phyloP scores from a whole-genome alignment of 2,797 vertebrate genomes.

The Cirrhinus molitorella region DNA sequence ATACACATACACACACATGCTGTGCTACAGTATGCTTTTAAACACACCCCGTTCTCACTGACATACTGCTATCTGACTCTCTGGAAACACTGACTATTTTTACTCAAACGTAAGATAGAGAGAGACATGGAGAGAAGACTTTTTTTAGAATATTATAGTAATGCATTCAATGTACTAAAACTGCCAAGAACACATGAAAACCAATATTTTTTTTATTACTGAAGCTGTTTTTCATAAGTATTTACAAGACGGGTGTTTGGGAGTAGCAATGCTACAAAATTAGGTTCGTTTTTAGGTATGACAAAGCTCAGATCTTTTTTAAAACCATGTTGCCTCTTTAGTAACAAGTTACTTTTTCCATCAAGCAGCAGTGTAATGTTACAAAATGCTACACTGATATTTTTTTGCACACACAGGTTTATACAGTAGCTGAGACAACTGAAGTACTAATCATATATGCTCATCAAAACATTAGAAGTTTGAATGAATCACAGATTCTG shows the following conservation, averaged over 20 bases:
- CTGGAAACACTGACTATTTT: slow-evolving; percentile 34
- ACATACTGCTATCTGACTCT: slow-evolving; percentile 30
- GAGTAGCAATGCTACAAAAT: neutral
- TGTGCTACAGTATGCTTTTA: neutral
- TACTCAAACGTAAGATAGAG: neutral
- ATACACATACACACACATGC: neutral
- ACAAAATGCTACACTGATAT: neutral
- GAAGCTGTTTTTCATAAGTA: neutral
- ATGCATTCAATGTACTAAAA: neutral
- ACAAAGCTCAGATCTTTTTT: neutral
- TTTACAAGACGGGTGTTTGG: neutral
- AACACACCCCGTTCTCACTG: neutral
- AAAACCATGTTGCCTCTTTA: neutral
- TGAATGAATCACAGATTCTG: no score
- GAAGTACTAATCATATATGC: no score
- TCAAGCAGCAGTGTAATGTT: neutral
- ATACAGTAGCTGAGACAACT: no score
- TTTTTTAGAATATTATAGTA: neutral
- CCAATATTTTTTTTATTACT: neutral
- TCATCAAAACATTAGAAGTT: no score
- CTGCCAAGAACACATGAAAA: neutral
- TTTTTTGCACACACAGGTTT: neutral
- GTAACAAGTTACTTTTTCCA: neutral
- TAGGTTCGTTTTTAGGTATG: neutral
- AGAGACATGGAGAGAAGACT: neutral